Conservation (phyloP, 2,797 vertebrate species). For the Cossypha caffra region DNA sequence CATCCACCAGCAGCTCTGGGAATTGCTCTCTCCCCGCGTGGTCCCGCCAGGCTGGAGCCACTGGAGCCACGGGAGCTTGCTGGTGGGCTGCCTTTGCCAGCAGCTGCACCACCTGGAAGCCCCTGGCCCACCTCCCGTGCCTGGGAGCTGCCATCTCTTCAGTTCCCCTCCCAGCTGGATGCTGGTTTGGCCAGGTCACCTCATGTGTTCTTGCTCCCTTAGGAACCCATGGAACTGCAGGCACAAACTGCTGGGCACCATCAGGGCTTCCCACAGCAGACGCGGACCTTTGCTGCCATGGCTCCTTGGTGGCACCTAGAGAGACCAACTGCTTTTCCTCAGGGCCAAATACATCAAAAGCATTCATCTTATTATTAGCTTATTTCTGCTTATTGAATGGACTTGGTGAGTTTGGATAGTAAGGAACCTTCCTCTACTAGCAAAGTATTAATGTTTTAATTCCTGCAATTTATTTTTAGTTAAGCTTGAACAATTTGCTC, state of each 20-base stretch:
- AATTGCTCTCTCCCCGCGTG: rapidly evolving
- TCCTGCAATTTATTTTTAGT: neutral
- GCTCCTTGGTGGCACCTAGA: neutral
- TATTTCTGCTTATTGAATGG: neutral
- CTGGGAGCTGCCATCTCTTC: neutral
- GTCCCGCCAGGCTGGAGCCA: rapidly evolving
- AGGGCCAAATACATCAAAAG: neutral
- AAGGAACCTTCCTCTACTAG: neutral
- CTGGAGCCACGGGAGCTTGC: rapidly evolving
- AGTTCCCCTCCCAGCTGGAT: rapidly evolving
- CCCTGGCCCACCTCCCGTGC: rapidly evolving
- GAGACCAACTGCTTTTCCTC: neutral
- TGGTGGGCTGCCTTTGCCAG: neutral
- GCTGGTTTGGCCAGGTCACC: rapidly evolving
- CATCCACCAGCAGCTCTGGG: neutral
- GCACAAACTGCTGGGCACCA: neutral
- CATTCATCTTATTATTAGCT: neutral
- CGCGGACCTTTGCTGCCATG: rapidly evolving
- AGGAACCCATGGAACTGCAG: rapidly evolving
- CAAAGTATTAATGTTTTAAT: neutral
- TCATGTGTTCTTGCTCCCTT: neutral
- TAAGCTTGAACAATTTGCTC: neutral
- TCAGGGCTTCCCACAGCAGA: neutral
- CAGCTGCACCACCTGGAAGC: rapidly evolving
- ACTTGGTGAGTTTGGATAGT: neutral